A percentile compares a stretch with the other conserved stretches of the same genome.
These are phyloP conservation scores for Colius striatus DNA, from an alignment of 2,113 vertebrate species.

Conservation along the genomic window DNA sequence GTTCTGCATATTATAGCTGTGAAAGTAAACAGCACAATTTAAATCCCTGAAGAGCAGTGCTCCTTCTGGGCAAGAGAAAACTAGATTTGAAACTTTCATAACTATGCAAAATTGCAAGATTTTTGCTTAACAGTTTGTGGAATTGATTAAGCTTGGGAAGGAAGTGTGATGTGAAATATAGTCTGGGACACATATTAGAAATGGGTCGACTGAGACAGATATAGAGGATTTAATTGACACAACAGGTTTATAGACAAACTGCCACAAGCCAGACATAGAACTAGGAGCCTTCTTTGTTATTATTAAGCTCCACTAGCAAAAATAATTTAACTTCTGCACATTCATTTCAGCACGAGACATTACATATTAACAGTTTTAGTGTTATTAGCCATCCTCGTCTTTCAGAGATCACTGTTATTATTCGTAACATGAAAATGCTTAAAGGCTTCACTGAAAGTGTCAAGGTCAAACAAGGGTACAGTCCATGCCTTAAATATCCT, in stretches of 20 bases:
- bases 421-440: not conserved
- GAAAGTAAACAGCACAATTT: conserved; percentile 19
- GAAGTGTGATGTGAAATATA: not conserved
- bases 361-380: conserved; percentile 22
- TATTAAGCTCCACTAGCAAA: not conserved
- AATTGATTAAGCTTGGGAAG: not conserved
- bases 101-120: not conserved
- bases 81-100: not conserved
- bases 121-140: not conserved
- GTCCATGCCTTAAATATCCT: not conserved
- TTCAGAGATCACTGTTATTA: not conserved
- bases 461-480: not conserved
- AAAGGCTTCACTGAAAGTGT: not conserved
- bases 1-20: not conserved
- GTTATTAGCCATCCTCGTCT: conserved; percentile 14
- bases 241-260: not conserved
- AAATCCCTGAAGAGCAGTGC: not conserved
- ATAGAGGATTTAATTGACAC: not conserved
- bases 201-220: not conserved
- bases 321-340: not conserved
- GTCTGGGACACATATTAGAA: not conserved
- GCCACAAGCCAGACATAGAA: not conserved
- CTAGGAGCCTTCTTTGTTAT: not conserved
- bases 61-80: not conserved
- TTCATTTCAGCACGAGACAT: not conserved